These are phyloP conservation scores for Rallus limicola DNA, from an alignment of 2,113 vertebrate genomes.

Conservation along the genomic window DNA sequence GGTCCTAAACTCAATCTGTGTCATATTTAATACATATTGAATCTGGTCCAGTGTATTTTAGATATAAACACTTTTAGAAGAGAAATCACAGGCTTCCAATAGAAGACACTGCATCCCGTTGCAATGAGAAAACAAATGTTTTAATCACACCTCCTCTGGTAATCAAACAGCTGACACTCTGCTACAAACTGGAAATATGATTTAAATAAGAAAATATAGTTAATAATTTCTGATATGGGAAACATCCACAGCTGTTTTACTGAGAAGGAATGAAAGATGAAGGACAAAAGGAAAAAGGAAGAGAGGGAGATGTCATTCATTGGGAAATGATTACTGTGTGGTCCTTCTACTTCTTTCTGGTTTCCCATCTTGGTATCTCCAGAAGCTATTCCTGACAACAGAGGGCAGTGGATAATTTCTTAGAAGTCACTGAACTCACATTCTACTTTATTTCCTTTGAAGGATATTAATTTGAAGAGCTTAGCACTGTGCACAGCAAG, in stretches of 20 bases:
- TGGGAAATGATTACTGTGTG: background rate
- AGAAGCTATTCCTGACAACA: background rate
- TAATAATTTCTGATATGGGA: background rate
- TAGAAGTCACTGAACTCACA: background rate
- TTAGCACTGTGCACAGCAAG: background rate
- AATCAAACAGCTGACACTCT: background rate
- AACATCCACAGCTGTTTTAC: background rate
- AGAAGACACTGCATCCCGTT: slow-evolving; percentile 25
- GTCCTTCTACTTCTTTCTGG: background rate
- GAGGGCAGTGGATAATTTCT: background rate
- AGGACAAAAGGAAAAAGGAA: background rate
- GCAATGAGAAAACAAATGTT: slow-evolving; percentile 9
- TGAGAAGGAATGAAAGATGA: background rate
- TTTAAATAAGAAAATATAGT: background rate
- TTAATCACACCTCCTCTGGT: background rate
- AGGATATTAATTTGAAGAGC: background rate
- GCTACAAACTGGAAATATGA: background rate
- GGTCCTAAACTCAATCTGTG: background rate
- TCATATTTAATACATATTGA: background rate
- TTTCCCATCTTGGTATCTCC: background rate
- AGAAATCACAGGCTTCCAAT: slow-evolving; percentile 9
- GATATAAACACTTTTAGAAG: slow-evolving; percentile 5
- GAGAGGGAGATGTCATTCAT: background rate
- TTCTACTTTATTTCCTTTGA: background rate
- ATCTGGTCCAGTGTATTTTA: background rate